A percentile compares a stretch with the other conserved stretches of the same genome.
Conservation (phyloP, 2,797 vertebrate species). For the Gymnoscopelus braueri region DNA sequence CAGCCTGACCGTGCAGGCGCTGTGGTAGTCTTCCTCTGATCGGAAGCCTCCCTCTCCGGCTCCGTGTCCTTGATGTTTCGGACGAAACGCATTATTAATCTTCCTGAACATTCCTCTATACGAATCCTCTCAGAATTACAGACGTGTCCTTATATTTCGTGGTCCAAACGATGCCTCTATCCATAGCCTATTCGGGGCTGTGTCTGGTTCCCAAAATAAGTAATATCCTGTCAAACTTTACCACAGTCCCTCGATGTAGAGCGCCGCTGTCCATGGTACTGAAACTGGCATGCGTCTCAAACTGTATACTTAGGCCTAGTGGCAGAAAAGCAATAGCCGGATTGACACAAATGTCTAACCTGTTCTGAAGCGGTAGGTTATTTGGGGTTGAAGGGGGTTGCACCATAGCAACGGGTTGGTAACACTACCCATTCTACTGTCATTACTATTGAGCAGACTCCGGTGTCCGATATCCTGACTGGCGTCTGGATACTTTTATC, state of each 20-base stretch:
- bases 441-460: conserved; percentile 59
- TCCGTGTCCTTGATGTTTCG: conserved; percentile 77
- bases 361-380: conserved; percentile 35
- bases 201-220: not conserved
- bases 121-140: conserved; percentile 26
- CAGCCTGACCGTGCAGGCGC: conserved; percentile 84
- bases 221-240: not conserved
- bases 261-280: conserved; percentile 80
- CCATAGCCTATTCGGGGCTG: conserved; percentile 22
- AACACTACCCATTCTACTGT: conserved; percentile 71
- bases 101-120: conserved; percentile 89
- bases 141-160: not conserved
- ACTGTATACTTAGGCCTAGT: conserved; percentile 14
- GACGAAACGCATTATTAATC: conserved; percentile 89
- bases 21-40: conserved; percentile 74
- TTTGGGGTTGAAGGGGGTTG: conserved; percentile 59
- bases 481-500: not conserved
- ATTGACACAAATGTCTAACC: conserved; percentile 39
- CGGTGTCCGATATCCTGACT: conserved; percentile 80
- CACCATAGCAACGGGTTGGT: conserved; percentile 70
- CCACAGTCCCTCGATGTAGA: not conserved
- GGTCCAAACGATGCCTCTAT: conserved; percentile 2
- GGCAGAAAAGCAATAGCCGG: conserved; percentile 16
- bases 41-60: conserved; percentile 40
- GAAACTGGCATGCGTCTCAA: conserved; percentile 53